These are phyloP conservation scores for Galaxea fascicularis DNA, from an alignment of 92 coral and sea anemone species.

Conservation along the genomic window DNA sequence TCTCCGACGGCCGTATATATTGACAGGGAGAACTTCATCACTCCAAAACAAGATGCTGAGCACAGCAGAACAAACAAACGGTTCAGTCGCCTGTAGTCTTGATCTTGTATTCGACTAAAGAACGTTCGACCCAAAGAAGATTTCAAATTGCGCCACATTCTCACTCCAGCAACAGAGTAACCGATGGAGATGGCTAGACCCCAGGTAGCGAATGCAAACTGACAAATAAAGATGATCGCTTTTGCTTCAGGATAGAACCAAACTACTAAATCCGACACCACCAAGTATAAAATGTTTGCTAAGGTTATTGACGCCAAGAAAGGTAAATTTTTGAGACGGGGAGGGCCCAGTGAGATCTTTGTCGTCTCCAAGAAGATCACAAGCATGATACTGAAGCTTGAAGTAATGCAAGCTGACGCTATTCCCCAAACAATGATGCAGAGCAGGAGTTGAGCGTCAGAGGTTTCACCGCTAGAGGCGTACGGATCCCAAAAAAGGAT, in stretches of 20 bases:
- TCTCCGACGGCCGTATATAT: slow-evolving; percentile 69
- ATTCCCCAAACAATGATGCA: slow-evolving; percentile 61
- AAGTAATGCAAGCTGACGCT: slow-evolving; percentile 75
- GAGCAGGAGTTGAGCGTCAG: slow-evolving; percentile 29
- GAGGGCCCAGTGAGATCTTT: slow-evolving; percentile 59
- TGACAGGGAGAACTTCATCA: slow-evolving; percentile 63
- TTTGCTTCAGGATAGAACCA: slow-evolving; percentile 57
- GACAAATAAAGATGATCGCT: slow-evolving; percentile 70
- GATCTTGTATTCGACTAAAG: slow-evolving; percentile 22
- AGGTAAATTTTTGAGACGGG: slow-evolving; percentile 52
- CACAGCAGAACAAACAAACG: slow-evolving; percentile 61
- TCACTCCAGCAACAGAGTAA: slow-evolving; percentile 56
- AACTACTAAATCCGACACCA: slow-evolving; percentile 72
- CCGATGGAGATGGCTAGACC: slow-evolving; percentile 76
- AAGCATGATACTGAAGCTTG: slow-evolving; percentile 76
- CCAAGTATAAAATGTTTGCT: slow-evolving; percentile 61
- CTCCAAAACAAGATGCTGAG: slow-evolving; percentile 63
- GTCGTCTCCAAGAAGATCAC: slow-evolving; percentile 77
- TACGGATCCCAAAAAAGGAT: slow-evolving; percentile 76
- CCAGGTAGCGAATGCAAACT: slow-evolving; percentile 75
- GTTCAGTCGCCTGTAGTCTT: slow-evolving; percentile 56
- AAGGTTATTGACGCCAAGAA: slow-evolving; percentile 61
- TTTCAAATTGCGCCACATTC: slow-evolving; percentile 74
- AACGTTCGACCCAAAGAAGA: slow-evolving; percentile 49
- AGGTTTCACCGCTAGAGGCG: slow-evolving; percentile 38